A percentile compares a stretch with the other conserved stretches of the same genome.
These are phyloP conservation scores for Gorsachius goisagi DNA, from an alignment of 2,113 vertebrate species.

Conservation along the genomic window DNA sequence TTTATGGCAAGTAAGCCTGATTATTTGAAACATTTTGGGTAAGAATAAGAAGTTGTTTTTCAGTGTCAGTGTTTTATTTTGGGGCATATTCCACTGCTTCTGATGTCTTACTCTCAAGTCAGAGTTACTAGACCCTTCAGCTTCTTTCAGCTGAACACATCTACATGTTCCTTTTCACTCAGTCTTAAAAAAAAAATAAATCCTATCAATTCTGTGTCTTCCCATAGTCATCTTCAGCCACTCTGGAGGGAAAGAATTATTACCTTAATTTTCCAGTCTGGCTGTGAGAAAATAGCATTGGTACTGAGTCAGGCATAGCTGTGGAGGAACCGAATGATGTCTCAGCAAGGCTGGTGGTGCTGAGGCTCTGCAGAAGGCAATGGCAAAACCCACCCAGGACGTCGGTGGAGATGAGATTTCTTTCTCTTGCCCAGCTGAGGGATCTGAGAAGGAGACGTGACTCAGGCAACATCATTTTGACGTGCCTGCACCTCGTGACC, in stretches of 20 bases:
- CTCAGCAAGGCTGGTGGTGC: not conserved
- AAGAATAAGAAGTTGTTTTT: not conserved
- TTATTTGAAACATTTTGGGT: not conserved
- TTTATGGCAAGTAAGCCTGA: not conserved
- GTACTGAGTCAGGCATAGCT: not conserved
- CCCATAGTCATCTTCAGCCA: not conserved
- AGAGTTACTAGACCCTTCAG: not conserved
- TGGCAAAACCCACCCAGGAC: not conserved
- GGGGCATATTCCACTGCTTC: not conserved
- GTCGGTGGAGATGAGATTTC: not conserved
- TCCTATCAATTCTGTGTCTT: not conserved
- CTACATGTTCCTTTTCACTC: not conserved
- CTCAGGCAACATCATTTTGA: not conserved
- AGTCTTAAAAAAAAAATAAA: not conserved
- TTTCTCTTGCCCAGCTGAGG: not conserved
- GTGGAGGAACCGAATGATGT: not conserved
- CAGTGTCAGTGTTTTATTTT: not conserved
- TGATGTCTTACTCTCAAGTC: not conserved
- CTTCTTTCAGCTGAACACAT: not conserved
- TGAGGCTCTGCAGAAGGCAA: not conserved
- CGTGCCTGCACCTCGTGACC: fast-evolving
- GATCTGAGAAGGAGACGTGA: not conserved
- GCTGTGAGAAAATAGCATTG: not conserved
- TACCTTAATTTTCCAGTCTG: not conserved
- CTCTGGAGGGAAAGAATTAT: not conserved